Base-by-base conservation (phyloP, 2,888 invertebrate species). In the Romanomermis culicivorax region DNA sequence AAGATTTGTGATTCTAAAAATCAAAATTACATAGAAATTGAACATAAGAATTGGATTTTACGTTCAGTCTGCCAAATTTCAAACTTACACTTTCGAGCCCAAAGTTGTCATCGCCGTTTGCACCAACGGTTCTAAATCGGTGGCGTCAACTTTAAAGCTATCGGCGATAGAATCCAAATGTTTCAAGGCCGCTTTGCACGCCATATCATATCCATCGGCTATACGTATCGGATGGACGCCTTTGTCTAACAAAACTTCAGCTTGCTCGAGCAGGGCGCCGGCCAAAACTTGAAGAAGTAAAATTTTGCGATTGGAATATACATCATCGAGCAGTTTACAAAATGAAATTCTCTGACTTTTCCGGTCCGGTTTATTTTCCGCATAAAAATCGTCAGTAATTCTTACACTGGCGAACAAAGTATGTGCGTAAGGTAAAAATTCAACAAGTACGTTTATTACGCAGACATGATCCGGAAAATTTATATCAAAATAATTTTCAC, bases 171-270 rank as follows among this genome's bases (percentile, higher is more conserved):
- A 75, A 59, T 91, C 87, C 59, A 99, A 74, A 68, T 88, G 83
- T 42, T 80, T 77, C 0, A 83, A 78, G 0, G 91, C 89, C 55
- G 80, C 78, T 60, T 85, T 83, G 1, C 93, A 88, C 0, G 97
- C 97, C 72, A 93, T 74, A 71, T 99, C 95, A 68, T 86, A 99
- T 50, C 97, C 97, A 73, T 99, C 97, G 3, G 97, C 93, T 63
- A 97, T 88, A 63, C 95, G 81, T 64, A 95, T 91, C 0, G 97
- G 97, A 71, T 99, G 97, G 68, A 99, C 91, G 45, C 97, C 97
- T 64, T 85, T 83, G 74, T 97, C 93, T 2, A 97, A 71, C 14
- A 97, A 73, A 59, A 78, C 76, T 63, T 89, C 85, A 0, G 97
- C 93, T 70, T 95, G 89, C 68, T 97, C 95, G 55, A 97, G 70